Base-by-base conservation (phyloP, 2,797 vertebrate species). In the Enteromius mattozi region DNA sequence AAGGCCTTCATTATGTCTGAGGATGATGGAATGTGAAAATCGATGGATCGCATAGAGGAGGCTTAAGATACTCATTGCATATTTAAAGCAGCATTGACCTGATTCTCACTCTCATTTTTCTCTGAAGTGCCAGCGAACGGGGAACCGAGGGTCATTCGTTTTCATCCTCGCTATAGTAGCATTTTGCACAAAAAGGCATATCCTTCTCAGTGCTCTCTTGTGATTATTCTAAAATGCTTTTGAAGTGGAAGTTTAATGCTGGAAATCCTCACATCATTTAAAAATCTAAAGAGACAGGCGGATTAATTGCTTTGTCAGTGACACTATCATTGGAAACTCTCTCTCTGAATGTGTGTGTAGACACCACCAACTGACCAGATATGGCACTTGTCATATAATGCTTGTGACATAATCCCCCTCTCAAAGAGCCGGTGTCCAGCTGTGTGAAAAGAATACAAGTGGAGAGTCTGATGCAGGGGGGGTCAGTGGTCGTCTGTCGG, bases 401-500 rank as follows among this genome's bases (percentile, higher is more conserved):
- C 33, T 74, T 80, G 76, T 56, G 66, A 75, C 85, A 88, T 91
- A 91, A 89, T 91, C 91, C 85, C 81, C 68, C 65, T 66, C 76
- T 69, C 72, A 84, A 83, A 88, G 80, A 81, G 59, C 86, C 24
- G 54, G 81, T 81, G 86, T 90, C 88, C 89, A 89, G 87, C 88
- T 89, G 87, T 88, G 86, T 76, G 45, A 66, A 71, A 88, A 90
- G 82, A 89, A 89, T 88, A 85, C 66, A 51, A 84, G 84, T 80
- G 70, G 80, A 86, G 72, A 83, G 74, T 82, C 85, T 88, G 80
- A 78, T 86, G 87, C 33, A 30, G 4, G 59, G 33, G 37, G 54
- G 89, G 89, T 89, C 83, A 91, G 78, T 88, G 89, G 88, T 91
- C 80, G 47, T 61, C 84, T 89, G 88, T 89, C 87, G 89, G 85